phyloP scores from a whole-genome alignment of 1,140 invertebrate species.

The Zelostemma sp. region DNA sequence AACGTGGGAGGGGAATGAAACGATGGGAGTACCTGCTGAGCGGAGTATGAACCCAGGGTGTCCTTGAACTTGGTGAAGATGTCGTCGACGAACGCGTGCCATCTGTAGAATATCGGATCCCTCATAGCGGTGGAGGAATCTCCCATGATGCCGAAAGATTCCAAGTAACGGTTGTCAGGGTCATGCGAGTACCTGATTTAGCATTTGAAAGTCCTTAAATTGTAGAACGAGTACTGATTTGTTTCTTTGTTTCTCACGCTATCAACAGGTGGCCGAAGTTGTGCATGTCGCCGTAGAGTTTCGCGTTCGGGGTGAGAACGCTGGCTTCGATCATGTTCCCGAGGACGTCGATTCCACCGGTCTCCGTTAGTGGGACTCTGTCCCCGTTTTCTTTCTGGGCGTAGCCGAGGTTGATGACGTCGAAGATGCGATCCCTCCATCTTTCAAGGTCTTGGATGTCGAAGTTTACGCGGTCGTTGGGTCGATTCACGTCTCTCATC shows the following conservation, averaged over 20 bases:
- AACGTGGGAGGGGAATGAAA: slow-evolving; percentile 1
- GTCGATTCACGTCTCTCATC: slow-evolving; percentile 76
- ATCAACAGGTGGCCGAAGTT: slow-evolving; percentile 80
- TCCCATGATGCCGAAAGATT: slow-evolving; percentile 78
- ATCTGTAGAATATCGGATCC: slow-evolving; percentile 88
- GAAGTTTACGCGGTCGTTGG: slow-evolving; percentile 75
- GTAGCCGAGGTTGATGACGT: slow-evolving; percentile 79
- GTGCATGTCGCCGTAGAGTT: slow-evolving; percentile 81
- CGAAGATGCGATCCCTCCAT: slow-evolving; percentile 81
- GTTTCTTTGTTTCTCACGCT: no score
- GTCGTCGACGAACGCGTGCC: slow-evolving; percentile 85
- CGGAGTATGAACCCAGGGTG: slow-evolving; percentile 75
- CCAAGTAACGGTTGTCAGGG: slow-evolving; percentile 79
- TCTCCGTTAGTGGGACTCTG: slow-evolving; percentile 73
- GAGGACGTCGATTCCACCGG: slow-evolving; percentile 82
- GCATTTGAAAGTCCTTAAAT: no score
- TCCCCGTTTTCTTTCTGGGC: slow-evolving; percentile 70
- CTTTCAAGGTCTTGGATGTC: slow-evolving; percentile 80
- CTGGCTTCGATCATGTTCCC: slow-evolving; percentile 85
- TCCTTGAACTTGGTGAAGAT: slow-evolving; percentile 84
- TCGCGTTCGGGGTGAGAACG: slow-evolving; percentile 77
- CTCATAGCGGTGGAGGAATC: slow-evolving; percentile 82
- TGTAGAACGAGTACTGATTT: no score
- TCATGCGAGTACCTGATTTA: no score
- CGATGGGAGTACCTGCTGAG: slow-evolving; percentile 67